phyloP scores from a whole-genome alignment of 2,113 vertebrate species.

The Rattus rattus region DNA sequence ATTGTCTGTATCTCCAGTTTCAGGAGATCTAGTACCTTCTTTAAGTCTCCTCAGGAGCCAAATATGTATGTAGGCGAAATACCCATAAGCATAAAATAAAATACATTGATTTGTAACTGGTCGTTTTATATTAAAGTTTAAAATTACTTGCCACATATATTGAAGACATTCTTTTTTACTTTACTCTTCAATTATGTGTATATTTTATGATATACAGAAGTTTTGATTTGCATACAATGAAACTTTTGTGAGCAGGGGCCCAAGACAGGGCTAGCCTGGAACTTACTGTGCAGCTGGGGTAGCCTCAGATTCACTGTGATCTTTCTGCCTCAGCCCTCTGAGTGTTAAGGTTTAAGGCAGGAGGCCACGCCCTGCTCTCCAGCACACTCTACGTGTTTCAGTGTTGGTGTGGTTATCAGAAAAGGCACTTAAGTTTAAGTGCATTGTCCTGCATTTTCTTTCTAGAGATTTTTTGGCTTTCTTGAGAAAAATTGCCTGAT shows the following conservation, averaged over 20 bases:
- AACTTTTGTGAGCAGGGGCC: not conserved
- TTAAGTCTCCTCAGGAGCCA: not conserved
- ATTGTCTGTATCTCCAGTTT: not conserved
- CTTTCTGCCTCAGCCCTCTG: not conserved
- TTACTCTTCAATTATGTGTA: constrained; percentile 20
- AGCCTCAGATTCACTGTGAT: not conserved
- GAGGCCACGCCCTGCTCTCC: not conserved
- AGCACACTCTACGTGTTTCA: not conserved
- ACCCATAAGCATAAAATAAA: not conserved
- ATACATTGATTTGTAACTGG: not conserved
- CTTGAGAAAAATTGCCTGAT: not conserved
- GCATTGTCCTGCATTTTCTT: not conserved
- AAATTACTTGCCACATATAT: not conserved
- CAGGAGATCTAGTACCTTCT: not conserved
- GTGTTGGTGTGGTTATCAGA: not conserved
- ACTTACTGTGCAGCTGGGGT: not conserved
- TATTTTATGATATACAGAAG: not conserved
- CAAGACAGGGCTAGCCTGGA: not conserved
- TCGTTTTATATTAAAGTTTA: constrained; percentile 5
- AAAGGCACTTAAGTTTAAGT: not conserved
- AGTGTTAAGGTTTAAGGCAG: not conserved
- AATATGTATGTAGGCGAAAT: not conserved
- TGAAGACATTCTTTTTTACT: not conserved
- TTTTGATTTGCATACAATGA: not conserved
- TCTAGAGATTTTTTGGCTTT: not conserved